Evolutionary conservation across 2,888 invertebrate species (phyloP).

Genomic region (Penaeus monodon): DNA sequence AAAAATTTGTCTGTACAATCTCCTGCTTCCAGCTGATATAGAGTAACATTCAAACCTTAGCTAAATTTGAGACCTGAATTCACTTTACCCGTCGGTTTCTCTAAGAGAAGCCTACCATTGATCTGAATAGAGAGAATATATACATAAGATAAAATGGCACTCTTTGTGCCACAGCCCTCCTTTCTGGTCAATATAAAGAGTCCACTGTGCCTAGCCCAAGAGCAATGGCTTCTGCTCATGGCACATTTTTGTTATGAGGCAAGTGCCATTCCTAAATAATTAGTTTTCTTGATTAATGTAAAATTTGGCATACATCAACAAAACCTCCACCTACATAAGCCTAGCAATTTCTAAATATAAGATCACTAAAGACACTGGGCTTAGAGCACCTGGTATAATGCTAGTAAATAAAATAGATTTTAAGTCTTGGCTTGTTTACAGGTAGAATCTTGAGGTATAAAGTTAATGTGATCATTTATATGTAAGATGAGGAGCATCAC

Average conservation of each 20-base stretch:
- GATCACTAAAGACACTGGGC: slow-evolving; percentile 61
- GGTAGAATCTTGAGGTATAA: slow-evolving; percentile 64
- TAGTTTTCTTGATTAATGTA: slow-evolving; percentile 26
- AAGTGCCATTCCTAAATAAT: slow-evolving; percentile 14
- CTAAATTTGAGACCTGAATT: slow-evolving; percentile 53
- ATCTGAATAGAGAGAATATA: slow-evolving; percentile 34
- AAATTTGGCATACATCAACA: slow-evolving; percentile 53
- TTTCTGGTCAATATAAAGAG: slow-evolving; percentile 51
- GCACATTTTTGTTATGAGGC: slow-evolving; percentile 37
- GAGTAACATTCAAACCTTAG: slow-evolving; percentile 43
- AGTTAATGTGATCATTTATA: slow-evolving; percentile 61
- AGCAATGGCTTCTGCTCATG: slow-evolving; percentile 49
- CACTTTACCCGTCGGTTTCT: slow-evolving; percentile 50
- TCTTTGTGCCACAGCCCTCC: slow-evolving; percentile 32
- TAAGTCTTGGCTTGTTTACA: slow-evolving; percentile 62
- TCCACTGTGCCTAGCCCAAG: slow-evolving; percentile 55
- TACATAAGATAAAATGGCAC: slow-evolving; percentile 45
- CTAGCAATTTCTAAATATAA: slow-evolving; percentile 59
- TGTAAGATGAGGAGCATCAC: slow-evolving; percentile 56
- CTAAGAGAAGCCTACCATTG: slow-evolving; percentile 26
- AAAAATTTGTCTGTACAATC: slow-evolving; percentile 15
- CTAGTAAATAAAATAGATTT: slow-evolving; percentile 62
- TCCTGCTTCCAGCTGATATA: slow-evolving; percentile 40
- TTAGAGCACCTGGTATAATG: slow-evolving; percentile 62
- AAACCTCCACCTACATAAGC: slow-evolving; percentile 56